phyloP scores from a whole-genome alignment of 1,140 invertebrate genomes.

The Macrosteles quadrilineatus region DNA sequence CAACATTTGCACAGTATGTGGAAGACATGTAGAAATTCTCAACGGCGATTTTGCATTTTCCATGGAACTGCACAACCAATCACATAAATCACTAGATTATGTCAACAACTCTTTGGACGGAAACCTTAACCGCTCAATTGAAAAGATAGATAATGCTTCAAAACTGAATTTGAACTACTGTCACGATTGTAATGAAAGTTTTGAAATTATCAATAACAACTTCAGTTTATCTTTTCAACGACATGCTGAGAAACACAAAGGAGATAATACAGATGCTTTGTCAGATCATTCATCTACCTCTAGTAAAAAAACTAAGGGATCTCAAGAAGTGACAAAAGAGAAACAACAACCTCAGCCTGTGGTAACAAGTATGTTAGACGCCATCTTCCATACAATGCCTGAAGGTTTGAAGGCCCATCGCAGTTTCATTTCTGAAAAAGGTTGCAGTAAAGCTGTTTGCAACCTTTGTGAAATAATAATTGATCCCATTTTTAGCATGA shows the following conservation, averaged over 20 bases:
- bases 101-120: not conserved
- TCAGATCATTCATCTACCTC: not conserved
- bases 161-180: not conserved
- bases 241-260: not conserved
- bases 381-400: not conserved
- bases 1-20: not conserved
- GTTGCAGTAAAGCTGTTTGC: not conserved
- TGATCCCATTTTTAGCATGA: not conserved
- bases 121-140: not conserved
- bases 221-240: not conserved
- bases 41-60: not conserved
- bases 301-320: not conserved
- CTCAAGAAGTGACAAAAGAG: not conserved
- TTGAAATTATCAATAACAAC: conserved; percentile 14
- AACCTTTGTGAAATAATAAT: not conserved
- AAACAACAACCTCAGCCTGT: not conserved
- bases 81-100: not conserved
- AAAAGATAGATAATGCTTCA: not conserved
- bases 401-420: not conserved
- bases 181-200: not conserved
- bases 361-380: not conserved
- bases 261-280: not conserved
- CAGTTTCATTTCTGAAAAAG: not conserved
- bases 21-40: not conserved
- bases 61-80: not conserved